A percentile compares a stretch with the other conserved stretches of the same genome.
These are phyloP conservation scores for Leucozona laternaria DNA, from an alignment of 2,888 invertebrate species.

Conservation along the genomic window DNA sequence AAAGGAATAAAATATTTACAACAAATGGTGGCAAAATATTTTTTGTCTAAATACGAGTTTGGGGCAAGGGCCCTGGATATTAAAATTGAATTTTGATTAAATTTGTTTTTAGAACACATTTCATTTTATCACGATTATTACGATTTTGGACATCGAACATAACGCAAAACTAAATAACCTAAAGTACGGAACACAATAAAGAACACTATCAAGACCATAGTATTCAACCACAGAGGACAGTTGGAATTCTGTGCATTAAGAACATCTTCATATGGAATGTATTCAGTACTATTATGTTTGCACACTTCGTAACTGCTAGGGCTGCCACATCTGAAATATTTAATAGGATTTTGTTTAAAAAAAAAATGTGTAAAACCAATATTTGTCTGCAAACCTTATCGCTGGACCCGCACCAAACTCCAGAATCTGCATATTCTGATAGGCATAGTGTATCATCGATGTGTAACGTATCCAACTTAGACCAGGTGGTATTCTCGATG, in stretches of 20 bases:
- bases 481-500: conserved; percentile 89
- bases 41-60: conserved; percentile 9
- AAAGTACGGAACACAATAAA: conserved; percentile 88
- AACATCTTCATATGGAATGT: conserved; percentile 88
- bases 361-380: background rate
- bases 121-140: conserved; percentile 76
- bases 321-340: conserved; percentile 86
- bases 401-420: conserved; percentile 89
- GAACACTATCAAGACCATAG: conserved; percentile 88
- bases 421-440: conserved; percentile 91
- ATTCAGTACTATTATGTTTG: conserved; percentile 84
- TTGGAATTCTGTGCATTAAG: conserved; percentile 87
- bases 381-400: conserved; percentile 86
- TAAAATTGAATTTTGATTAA: conserved; percentile 4
- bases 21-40: conserved; percentile 63
- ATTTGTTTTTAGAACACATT: background rate
- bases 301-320: conserved; percentile 88
- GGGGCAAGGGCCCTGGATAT: background rate
- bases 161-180: conserved; percentile 90
- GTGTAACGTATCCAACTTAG: conserved; percentile 90
- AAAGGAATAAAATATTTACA: conserved; percentile 53
- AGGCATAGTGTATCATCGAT: conserved; percentile 92
- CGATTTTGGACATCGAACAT: conserved; percentile 87
- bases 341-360: conserved; percentile 64
- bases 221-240: conserved; percentile 90